phyloP scores from a whole-genome alignment of 2,113 vertebrate genomes.

The Macrotis lagotis region DNA sequence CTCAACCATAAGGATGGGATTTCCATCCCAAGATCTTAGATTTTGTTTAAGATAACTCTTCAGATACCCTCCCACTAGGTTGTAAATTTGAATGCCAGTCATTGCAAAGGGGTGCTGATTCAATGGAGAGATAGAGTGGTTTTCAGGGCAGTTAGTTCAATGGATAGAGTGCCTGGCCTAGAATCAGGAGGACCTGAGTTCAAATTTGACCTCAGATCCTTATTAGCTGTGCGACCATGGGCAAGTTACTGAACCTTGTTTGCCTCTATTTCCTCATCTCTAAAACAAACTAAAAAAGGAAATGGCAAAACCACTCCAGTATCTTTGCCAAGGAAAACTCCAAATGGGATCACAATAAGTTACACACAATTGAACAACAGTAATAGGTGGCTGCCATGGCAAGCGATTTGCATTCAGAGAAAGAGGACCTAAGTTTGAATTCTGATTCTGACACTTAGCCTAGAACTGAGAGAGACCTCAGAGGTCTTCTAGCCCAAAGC shows the following conservation, averaged over 20 bases:
- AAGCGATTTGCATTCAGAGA: too few relatives aligned
- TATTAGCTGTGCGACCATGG: neutral
- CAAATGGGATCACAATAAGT: too few relatives aligned
- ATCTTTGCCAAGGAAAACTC: too few relatives aligned
- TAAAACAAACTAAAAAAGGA: neutral
- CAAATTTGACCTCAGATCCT: neutral
- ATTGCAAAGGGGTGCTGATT: neutral
- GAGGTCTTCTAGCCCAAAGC: too few relatives aligned
- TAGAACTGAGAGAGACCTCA: too few relatives aligned
- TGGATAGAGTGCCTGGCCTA: too few relatives aligned
- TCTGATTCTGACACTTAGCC: too few relatives aligned
- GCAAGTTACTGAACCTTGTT: neutral
- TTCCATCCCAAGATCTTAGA: neutral
- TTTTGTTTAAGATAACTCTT: neutral
- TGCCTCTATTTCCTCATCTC: neutral
- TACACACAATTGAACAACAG: too few relatives aligned
- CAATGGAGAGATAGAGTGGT: too few relatives aligned
- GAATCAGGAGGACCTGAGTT: neutral
- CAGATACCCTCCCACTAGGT: neutral
- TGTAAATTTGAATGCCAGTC: neutral
- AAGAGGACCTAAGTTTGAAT: too few relatives aligned
- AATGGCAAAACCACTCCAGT: neutral
- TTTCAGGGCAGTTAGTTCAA: too few relatives aligned
- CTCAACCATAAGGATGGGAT: neutral
- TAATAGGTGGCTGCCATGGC: too few relatives aligned